These are phyloP conservation scores for Hafferia zeledoni DNA, from an alignment of 2,797 vertebrate species.

Conservation along the genomic window DNA sequence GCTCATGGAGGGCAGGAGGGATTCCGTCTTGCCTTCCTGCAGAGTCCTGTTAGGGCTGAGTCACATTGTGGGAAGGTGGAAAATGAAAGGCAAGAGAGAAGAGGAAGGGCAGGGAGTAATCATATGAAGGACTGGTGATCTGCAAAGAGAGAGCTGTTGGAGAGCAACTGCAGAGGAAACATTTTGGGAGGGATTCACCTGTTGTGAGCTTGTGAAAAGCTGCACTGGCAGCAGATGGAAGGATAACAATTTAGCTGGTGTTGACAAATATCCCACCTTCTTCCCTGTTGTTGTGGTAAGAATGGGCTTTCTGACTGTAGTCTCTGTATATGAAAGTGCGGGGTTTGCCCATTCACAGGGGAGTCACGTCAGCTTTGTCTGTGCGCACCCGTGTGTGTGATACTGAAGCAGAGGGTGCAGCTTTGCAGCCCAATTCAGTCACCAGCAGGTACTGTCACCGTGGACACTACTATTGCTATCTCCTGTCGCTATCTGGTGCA, in stretches of 20 bases:
- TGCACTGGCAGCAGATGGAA: not conserved
- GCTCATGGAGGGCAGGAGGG: not conserved
- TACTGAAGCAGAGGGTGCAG: fast-evolving
- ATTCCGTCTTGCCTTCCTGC: not conserved
- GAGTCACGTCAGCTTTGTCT: fast-evolving
- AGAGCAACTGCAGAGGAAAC: fast-evolving
- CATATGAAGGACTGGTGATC: not conserved
- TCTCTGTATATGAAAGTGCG: not conserved
- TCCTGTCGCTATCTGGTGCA: not conserved
- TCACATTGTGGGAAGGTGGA: not conserved
- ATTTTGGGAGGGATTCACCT: not conserved
- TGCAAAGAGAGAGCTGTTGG: not conserved
- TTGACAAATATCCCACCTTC: not conserved
- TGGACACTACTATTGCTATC: not conserved
- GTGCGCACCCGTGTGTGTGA: fast-evolving
- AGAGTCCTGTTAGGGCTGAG: not conserved
- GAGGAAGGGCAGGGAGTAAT: not conserved
- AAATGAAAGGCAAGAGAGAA: not conserved
- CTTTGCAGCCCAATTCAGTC: too few species aligned
- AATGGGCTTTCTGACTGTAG: not conserved
- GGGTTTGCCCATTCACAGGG: not conserved
- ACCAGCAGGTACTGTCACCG: not conserved
- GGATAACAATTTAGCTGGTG: not conserved
- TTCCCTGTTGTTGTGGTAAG: not conserved
- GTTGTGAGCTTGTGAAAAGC: fast-evolving